phyloP scores from a whole-genome alignment of 2,797 vertebrate species.

The Sarcoramphus papa region DNA sequence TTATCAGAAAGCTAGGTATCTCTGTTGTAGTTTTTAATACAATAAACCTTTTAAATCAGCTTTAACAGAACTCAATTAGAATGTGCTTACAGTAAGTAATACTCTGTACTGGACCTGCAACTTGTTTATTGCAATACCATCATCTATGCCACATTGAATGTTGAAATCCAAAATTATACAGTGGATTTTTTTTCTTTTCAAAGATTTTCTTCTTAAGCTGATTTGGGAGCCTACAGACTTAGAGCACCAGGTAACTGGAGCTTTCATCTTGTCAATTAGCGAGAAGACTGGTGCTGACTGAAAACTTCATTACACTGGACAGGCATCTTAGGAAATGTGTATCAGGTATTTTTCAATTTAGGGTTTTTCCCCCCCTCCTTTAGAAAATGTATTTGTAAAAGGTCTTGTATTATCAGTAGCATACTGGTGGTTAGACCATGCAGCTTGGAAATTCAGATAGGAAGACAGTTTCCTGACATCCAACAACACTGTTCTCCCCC shows the following conservation, averaged over 20 bases:
- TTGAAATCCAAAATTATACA: not conserved
- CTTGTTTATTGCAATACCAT: not conserved
- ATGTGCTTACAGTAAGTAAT: not conserved
- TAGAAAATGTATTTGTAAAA: not conserved
- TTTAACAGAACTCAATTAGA: conserved; percentile 37
- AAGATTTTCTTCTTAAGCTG: not conserved
- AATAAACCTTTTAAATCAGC: conserved; percentile 54
- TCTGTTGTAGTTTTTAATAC: not conserved
- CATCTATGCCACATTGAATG: not conserved
- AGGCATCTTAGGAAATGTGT: not conserved
- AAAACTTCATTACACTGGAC: not conserved
- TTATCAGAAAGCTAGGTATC: not conserved
- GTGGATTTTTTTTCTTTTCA: not conserved
- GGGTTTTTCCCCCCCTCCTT: too few relatives aligned
- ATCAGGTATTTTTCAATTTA: not conserved
- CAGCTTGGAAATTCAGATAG: not conserved
- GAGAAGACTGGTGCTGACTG: not conserved
- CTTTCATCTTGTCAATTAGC: not conserved
- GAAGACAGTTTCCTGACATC: not conserved
- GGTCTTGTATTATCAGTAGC: not conserved
- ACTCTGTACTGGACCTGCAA: not conserved
- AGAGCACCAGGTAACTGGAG: not conserved
- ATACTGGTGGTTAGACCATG: not conserved
- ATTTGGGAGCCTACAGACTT: not conserved
- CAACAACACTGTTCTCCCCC: not conserved